Evolutionary conservation across 1,140 invertebrate genomes (phyloP), one percentile per base, ranked within the genome.

Genomic region (Doryteuthis pealeii): DNA sequence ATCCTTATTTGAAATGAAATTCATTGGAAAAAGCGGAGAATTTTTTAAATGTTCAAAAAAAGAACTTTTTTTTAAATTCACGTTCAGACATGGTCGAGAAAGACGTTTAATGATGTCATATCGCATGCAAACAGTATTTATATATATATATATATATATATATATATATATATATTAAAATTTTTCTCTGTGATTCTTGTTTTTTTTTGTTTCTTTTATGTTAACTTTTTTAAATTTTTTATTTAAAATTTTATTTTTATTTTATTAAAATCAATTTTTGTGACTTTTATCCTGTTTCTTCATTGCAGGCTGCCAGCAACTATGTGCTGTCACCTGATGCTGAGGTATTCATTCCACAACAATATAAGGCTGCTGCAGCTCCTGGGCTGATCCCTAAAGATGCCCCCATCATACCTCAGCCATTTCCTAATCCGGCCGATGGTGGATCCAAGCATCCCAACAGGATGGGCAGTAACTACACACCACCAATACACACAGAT

Each of bases 311-410:
- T 2, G 54, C 54, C 54, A 58, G 54, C 5, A 58, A 28, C 54
- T 28, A 28, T 58, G 54, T 58, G 54, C 54, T 58, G 54, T 58
- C 54, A 5, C 54, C 54, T 58, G 54, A 58, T 58, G 54, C 54
- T 58, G 26, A 58, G 26, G 54, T 58, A 58, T 58, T 58, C 54
- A 58, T 58, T 58, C 54, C 54, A 58, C 54, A 58, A 28, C 54
- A 58, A 28, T 58, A 28, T 5, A 58, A 58, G 26, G 26, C 22
- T 58, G 54, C 54, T n/a, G 26, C 54, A 28, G 54, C 54, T 58
- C 22, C 54, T 58, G 54, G 10, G 18, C 54, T 58, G 1, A 28
- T 58, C 26, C 54, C 54, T n/a, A 58, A 58, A 28, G 54, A 58
- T 58, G 26, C 54, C 26, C 26, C 54, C 26, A 58, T 58, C 26